phyloP scores from a whole-genome alignment of 2,888 invertebrate species.

The Agriopis marginaria region DNA sequence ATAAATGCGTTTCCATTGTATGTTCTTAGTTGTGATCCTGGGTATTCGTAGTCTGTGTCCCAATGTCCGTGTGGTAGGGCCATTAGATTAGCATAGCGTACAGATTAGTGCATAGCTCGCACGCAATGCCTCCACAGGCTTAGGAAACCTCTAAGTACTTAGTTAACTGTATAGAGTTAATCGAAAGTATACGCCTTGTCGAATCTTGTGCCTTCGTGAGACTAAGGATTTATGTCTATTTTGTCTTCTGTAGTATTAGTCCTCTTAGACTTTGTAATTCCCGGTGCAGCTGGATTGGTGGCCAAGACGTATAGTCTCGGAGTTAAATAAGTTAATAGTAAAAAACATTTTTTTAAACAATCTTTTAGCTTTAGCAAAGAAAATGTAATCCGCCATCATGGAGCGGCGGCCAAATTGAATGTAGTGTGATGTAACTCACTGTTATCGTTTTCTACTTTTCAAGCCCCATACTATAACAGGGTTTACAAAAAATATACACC shows the following conservation, averaged over 20 bases:
- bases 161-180: neutral
- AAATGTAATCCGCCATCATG: too few relatives aligned
- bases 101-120: conserved; percentile 27
- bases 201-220: neutral
- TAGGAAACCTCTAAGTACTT: conserved; percentile 2
- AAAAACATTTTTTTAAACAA: too few relatives aligned
- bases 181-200: conserved; percentile 2
- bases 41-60: neutral
- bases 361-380: too few relatives aligned
- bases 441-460: too few relatives aligned
- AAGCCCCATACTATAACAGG: too few relatives aligned
- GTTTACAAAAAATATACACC: too few relatives aligned
- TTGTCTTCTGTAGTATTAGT: too few relatives aligned
- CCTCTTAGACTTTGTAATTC: neutral
- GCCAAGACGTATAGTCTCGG: neutral
- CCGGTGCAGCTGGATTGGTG: neutral
- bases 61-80: conserved; percentile 14
- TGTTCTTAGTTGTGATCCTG: conserved; percentile 1
- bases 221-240: neutral
- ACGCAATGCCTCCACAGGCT: conserved; percentile 22
- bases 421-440: too few relatives aligned
- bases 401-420: too few relatives aligned
- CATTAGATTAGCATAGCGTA: conserved; percentile 29
- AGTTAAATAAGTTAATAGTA: too few relatives aligned
- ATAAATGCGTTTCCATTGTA: neutral